phyloP scores from a whole-genome alignment of 2,888 invertebrate genomes.

The Hermaeophaga mercurialis region DNA sequence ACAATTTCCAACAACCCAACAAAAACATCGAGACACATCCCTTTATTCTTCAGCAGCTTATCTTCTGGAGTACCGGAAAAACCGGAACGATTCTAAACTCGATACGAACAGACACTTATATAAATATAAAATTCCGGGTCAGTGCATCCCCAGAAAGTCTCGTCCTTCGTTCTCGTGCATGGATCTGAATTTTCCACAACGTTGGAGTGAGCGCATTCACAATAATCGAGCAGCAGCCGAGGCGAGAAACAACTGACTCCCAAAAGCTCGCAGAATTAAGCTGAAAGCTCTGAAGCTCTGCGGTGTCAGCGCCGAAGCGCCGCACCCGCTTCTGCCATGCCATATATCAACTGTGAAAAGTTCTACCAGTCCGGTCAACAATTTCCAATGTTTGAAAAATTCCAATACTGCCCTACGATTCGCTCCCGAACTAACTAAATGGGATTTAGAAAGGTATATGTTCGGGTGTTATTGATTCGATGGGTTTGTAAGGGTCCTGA shows the following conservation, averaged over 20 bases:
- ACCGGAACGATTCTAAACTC: too few relatives aligned
- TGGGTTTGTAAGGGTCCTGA: constrained; percentile 4
- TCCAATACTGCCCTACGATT: constrained; percentile 22
- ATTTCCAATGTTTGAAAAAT: constrained; percentile 48
- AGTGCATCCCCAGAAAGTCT: constrained; percentile 4
- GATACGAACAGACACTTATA: too few relatives aligned
- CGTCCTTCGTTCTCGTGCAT: constrained; percentile 11
- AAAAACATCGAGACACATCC: too few relatives aligned
- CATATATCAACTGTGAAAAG: constrained; percentile 49
- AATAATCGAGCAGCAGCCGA: constrained; percentile 8
- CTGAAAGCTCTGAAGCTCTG: constrained; percentile 30
- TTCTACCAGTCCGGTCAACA: constrained; percentile 53
- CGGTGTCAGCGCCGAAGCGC: constrained; percentile 47
- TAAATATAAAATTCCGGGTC: not conserved
- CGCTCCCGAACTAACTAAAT: constrained; percentile 18
- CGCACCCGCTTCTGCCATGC: constrained; percentile 41
- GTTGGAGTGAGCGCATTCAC: constrained; percentile 4
- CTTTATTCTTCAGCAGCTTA: too few relatives aligned
- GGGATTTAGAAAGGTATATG: constrained; percentile 20
- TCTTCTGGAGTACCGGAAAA: too few relatives aligned
- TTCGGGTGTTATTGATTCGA: constrained; percentile 20
- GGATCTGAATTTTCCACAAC: constrained; percentile 4
- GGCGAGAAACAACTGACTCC: constrained; percentile 38
- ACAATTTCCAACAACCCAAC: too few relatives aligned
- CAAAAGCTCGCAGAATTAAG: constrained; percentile 34